Conservation (phyloP, 2,113 vertebrate species). For the Brachyhypopomus occidentalis region DNA sequence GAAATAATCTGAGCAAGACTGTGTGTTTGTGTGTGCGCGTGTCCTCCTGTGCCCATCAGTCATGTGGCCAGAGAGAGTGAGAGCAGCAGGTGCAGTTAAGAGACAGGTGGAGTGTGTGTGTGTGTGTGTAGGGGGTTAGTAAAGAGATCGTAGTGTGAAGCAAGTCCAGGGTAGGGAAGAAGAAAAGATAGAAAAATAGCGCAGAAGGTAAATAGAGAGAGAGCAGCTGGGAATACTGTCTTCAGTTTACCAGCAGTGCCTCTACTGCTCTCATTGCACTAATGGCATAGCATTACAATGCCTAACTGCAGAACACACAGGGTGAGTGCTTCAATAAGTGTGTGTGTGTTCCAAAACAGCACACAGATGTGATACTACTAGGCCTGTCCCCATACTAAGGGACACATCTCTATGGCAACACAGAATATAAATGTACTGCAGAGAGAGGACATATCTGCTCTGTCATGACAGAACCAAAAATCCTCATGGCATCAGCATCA, state of each 20-base stretch:
- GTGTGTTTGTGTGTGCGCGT: slow-evolving; percentile 5
- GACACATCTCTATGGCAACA: slow-evolving; percentile 48
- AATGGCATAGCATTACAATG: no score
- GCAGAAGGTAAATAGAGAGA: background rate
- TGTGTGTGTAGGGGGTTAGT: slow-evolving; percentile 1
- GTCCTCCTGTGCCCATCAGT: slow-evolving; percentile 2
- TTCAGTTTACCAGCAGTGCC: no score
- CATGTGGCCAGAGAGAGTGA: slow-evolving; percentile 25
- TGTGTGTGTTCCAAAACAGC: slow-evolving; percentile 6
- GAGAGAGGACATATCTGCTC: slow-evolving; percentile 16
- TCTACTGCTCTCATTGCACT: no score
- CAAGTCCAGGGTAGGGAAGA: background rate
- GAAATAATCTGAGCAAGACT: no score
- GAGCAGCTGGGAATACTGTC: no score
- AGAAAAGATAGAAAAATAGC: background rate
- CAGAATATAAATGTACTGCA: slow-evolving; percentile 34
- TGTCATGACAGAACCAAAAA: background rate
- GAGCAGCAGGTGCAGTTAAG: slow-evolving; percentile 23
- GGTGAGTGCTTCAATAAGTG: background rate
- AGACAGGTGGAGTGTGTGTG: slow-evolving; percentile 13
- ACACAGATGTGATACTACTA: slow-evolving; percentile 28
- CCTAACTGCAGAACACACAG: background rate
- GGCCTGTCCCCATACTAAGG: slow-evolving; percentile 27
- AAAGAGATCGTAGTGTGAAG: no score
- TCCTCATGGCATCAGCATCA: background rate